Evolutionary conservation across 2,113 vertebrate species (phyloP).

Genomic region (Brienomyrus brachyistius): DNA sequence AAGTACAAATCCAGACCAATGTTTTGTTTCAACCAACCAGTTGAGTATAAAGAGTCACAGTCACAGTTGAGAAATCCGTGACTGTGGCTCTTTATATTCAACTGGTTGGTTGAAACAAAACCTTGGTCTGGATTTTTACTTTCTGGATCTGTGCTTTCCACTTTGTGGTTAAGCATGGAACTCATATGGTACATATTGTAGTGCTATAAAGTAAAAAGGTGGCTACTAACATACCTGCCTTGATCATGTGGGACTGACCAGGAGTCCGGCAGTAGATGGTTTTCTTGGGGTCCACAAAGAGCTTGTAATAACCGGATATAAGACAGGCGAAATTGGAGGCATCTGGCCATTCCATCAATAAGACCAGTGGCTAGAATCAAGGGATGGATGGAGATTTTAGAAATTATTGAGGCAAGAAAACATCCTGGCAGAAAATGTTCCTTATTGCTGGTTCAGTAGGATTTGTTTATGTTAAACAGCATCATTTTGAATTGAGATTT

Average conservation of each 20-base stretch:
- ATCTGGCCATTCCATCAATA: constrained; percentile 98
- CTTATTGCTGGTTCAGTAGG: background rate
- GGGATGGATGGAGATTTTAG: constrained; percentile 27
- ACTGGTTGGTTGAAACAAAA: background rate
- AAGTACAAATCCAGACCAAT: background rate
- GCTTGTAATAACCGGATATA: constrained; percentile 93
- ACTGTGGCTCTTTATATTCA: background rate
- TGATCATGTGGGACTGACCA: constrained; percentile 86
- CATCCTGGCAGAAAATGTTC: background rate
- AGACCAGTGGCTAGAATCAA: constrained; percentile 73
- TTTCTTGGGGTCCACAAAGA: constrained; percentile 91
- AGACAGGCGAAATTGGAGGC: constrained; percentile 94
- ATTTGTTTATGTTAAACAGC: background rate
- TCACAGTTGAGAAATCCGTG: background rate
- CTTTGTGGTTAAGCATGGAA: background rate
- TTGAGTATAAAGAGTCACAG: background rate
- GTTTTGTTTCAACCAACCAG: background rate
- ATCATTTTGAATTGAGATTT: background rate
- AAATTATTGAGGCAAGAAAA: background rate
- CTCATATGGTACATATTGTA: background rate
- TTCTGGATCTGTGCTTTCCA: background rate
- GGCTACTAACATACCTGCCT: constrained; percentile 83
- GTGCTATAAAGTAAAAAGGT: constrained; percentile 24
- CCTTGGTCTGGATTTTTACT: background rate
- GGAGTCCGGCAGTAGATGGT: constrained; percentile 78